Base-by-base conservation (phyloP, 2,797 vertebrate genomes). In the Bovichtus variegatus region DNA sequence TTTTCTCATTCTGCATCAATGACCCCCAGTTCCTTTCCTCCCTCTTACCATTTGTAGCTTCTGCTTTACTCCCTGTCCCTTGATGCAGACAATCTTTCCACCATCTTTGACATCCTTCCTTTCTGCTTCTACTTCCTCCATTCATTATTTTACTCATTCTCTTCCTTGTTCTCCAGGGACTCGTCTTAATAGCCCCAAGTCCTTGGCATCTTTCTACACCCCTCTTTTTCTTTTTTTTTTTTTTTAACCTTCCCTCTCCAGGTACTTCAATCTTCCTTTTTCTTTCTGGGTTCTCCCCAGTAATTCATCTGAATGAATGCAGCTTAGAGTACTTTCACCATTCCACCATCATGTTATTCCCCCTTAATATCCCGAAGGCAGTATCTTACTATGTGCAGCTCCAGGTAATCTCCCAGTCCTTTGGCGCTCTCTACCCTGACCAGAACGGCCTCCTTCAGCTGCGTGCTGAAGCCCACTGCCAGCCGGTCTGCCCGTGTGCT, bases 381-480 rank as follows among this genome's bases (percentile, higher is more conserved):
- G 31, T 58, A 5, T 74, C 97, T 98, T 97, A 98, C 97, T 91
- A 98, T 97, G 93, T 98, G 97, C 76, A 98, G 96, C 92, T 98
- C 96, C 90, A 98, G 93, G 85, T 97, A 98, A 93, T 97, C 97
- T 44, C 97, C 96, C 11, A 98, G 96, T 91, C 97, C 97, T 1
- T 97, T 96, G 79, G 97, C 97, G 6, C 97, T 99, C 95, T 99
- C 97, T 90, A 99, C 97, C 43, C 97, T 95, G 85, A 99, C 96
- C 91, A 99, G 94, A 60, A 98, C 92, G 0, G 97, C 97, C 27
- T 97, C 97, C 85, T 97, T 97, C 90, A 97, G 96, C 91, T 97
- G 97, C 1, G 97, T 97, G 94, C 97, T 99, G 95, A 98, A 98
- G 92, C 97, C 97, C 93, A 99, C 96, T 27, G 97, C 97, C 95